A percentile compares a stretch with the other conserved stretches of the same genome.
These are phyloP conservation scores for Acanthopagrus latus DNA, from an alignment of 2,797 vertebrate species.

Conservation along the genomic window DNA sequence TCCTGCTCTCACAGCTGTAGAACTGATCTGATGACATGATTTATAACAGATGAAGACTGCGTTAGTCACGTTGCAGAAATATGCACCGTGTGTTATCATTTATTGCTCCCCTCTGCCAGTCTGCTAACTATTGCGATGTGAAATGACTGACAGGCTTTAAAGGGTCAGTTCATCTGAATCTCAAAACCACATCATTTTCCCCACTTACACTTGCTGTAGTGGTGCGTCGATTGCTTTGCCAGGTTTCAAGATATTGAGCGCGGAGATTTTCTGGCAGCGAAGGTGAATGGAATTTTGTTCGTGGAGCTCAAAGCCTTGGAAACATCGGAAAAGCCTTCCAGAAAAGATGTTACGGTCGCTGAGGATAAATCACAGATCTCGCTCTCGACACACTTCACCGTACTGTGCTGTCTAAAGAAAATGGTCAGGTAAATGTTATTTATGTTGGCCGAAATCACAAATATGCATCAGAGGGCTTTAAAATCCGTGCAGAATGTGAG, in stretches of 20 bases:
- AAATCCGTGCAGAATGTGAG: too few relatives aligned
- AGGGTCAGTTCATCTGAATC: constrained; percentile 33
- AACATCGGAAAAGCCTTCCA: constrained; percentile 26
- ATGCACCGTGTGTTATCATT: constrained; percentile 49
- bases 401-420: constrained; percentile 28
- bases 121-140: constrained; percentile 46
- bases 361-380: constrained; percentile 24
- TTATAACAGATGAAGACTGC: constrained; percentile 48
- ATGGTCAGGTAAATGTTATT: neutral
- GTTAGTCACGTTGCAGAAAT: constrained; percentile 54
- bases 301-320: constrained; percentile 20
- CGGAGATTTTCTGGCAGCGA: constrained; percentile 31
- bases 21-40: constrained; percentile 55
- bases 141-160: constrained; percentile 44
- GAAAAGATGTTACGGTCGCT: constrained; percentile 3
- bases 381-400: constrained; percentile 1
- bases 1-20: constrained; percentile 33
- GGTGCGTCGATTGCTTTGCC: constrained; percentile 42
- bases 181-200: constrained; percentile 45
- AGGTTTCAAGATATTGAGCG: constrained; percentile 35
- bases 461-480: too few relatives aligned
- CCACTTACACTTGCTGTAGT: constrained; percentile 15
- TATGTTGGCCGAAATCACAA: too few relatives aligned
- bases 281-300: constrained; percentile 46
- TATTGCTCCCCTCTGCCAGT: constrained; percentile 51